Evolutionary conservation across 2,888 invertebrate genomes (phyloP).

Genomic region (Drosophila paucipuncta): DNA sequence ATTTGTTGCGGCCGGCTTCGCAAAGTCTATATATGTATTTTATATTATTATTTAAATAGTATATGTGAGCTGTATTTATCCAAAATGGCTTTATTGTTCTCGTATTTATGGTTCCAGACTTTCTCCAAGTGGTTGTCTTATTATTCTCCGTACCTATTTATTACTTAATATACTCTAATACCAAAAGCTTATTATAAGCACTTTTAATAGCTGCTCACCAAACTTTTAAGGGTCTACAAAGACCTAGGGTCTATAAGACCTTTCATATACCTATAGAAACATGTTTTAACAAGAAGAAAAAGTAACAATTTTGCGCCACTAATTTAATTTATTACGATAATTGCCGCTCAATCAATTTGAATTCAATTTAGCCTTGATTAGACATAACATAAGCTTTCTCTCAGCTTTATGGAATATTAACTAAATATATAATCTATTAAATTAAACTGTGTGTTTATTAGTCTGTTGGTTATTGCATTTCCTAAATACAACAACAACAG

Average conservation of each 20-base stretch:
- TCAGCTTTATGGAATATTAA: conserved; percentile 16
- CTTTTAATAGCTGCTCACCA: neutral
- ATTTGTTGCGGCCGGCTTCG: conserved; percentile 33
- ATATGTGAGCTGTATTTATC: conserved; percentile 11
- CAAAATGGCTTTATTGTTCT: conserved; percentile 44
- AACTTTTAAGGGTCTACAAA: neutral
- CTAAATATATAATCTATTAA: conserved; percentile 9
- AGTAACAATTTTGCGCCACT: neutral
- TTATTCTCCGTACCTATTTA: conserved; percentile 11
- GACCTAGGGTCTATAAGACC: neutral
- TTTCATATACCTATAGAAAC: neutral
- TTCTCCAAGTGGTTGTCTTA: conserved; percentile 17
- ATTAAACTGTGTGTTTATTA: neutral
- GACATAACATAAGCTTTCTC: neutral
- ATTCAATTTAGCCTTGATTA: conserved; percentile 12
- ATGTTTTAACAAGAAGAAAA: neutral
- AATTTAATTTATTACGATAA: conserved; percentile 12
- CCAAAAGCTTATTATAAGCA: neutral
- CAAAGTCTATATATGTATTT: conserved; percentile 35
- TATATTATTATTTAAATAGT: conserved; percentile 14
- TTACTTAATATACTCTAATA: conserved; percentile 13
- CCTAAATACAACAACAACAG: neutral
- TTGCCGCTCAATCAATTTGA: conserved; percentile 7
- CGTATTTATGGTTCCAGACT: conserved; percentile 23
- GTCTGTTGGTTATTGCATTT: neutral